Evolutionary conservation across 1,140 invertebrate genomes (phyloP), one percentile per base, ranked within the genome.

Genomic region (Nebria ingens): DNA sequence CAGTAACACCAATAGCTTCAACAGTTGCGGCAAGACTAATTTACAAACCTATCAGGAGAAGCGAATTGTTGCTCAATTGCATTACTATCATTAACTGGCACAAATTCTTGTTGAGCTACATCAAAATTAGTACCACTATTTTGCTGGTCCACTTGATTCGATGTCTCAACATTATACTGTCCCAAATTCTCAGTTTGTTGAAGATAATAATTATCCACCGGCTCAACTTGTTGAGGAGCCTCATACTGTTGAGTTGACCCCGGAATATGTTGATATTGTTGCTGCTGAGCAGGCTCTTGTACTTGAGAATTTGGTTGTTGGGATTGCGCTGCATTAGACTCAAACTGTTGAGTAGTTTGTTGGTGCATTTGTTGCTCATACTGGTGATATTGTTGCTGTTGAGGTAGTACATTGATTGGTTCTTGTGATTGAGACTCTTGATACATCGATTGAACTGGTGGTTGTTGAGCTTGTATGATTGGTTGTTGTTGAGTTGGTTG

Each of bases 321-420:
- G 19, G 34, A 52, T 42, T 17, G 45, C 19, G 21, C 11, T 9
- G 21, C 2, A 20, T 21, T 15, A n/a, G 53, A 19, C 49, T 20
- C 13, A 2, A 19, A 2, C 13, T 13, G 13, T 13, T 25, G 51
- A 52, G 20, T 9, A 12, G 42, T 13, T 19, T 13, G 54, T 22
- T 20, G 54, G n/a, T 15, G 19, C 19, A 42, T 15, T 20, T 6
- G 45, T 15, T 6, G 19, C 19, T 15, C 6, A 2, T 52, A 11
- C 3, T 50, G 56, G 55, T 57, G 60, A 49, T 21, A 53, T 53
- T 22, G 56, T n/a, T 56, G 54, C 4, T 38, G 51, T 25, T 29
- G 59, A 38, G 15, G 19, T 42, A 23, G 21, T 3, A 20, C 13
- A 34, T 9, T 34, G 25, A 34, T n/a, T 34, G 25, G n/a, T n/a